Percentiles rank a stretch among this genome's conserved stretches.
Conservation (phyloP, 2,113 vertebrate species). For the Aphyosemion australe region DNA sequence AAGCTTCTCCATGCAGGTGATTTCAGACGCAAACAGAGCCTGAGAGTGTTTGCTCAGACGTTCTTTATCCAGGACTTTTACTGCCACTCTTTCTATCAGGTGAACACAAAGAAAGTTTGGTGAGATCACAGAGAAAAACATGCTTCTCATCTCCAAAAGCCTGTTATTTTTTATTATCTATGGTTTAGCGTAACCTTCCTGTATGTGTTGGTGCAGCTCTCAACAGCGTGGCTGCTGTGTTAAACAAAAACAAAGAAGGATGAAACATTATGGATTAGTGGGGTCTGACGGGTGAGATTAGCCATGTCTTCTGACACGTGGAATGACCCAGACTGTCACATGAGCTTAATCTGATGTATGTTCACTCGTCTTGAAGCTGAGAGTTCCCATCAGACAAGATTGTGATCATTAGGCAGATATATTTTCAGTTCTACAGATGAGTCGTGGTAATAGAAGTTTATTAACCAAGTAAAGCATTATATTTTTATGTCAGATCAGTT, state of each 20-base stretch:
- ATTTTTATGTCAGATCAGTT: no score
- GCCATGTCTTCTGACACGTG: slow-evolving; percentile 37
- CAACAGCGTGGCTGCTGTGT: neutral
- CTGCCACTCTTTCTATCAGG: slow-evolving; percentile 76
- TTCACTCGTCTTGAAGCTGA: neutral
- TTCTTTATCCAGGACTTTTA: slow-evolving; percentile 78
- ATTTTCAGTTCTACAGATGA: rapidly evolving
- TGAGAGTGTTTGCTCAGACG: slow-evolving; percentile 59
- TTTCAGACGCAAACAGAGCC: slow-evolving; percentile 66
- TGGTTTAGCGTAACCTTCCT: no score
- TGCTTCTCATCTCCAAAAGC: neutral
- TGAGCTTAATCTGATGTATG: slow-evolving; percentile 10
- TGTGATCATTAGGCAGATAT: neutral
- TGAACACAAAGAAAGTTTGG: neutral
- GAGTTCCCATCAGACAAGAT: neutral
- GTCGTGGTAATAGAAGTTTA: no score
- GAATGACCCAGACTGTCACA: slow-evolving; percentile 41
- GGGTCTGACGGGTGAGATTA: slow-evolving; percentile 43
- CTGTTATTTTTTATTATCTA: no score
- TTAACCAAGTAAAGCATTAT: no score
- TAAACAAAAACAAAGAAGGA: neutral
- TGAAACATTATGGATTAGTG: slow-evolving; percentile 23
- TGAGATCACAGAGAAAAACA: neutral
- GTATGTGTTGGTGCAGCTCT: no score
- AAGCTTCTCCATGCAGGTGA: slow-evolving; percentile 79